These are phyloP conservation scores for Brachionichthys hirsutus DNA, from an alignment of 2,113 vertebrate species.

Conservation along the genomic window DNA sequence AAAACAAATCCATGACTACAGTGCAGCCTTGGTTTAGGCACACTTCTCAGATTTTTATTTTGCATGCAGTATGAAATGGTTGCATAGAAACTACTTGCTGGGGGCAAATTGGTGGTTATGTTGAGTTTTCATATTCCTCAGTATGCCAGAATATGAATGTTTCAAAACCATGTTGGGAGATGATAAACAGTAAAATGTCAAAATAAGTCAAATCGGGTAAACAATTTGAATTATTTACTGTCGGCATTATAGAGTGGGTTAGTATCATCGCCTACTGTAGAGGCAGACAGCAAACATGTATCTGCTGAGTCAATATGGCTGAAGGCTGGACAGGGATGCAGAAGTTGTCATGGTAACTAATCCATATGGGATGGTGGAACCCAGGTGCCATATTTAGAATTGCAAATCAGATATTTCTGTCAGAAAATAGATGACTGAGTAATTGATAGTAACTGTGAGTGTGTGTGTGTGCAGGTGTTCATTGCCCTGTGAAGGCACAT, in stretches of 20 bases:
- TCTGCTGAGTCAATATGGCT: slow-evolving; percentile 61
- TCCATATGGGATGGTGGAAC: slow-evolving; percentile 52
- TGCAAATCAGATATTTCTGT: slow-evolving; percentile 16
- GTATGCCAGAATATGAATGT: no score
- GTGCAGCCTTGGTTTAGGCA: no score
- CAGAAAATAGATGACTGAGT: background rate
- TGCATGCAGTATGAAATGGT: no score
- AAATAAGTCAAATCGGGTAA: slow-evolving; percentile 2
- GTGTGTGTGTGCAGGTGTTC: background rate
- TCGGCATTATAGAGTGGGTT: slow-evolving; percentile 49
- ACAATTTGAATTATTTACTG: slow-evolving; percentile 10
- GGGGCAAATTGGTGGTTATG: no score
- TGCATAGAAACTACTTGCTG: no score
- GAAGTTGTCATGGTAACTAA: slow-evolving; percentile 62
- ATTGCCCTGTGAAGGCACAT: no score
- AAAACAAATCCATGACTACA: no score
- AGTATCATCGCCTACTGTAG: slow-evolving; percentile 37
- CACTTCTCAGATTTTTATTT: no score
- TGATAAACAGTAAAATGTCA: background rate
- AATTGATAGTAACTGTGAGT: no score
- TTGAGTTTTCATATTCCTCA: no score
- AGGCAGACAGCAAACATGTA: slow-evolving; percentile 58
- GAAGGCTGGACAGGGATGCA: slow-evolving; percentile 40
- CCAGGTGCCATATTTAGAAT: slow-evolving; percentile 54
- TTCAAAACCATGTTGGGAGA: no score